Evolutionary conservation across 2,888 invertebrate species (phyloP).

Genomic region (Trichacis sp.): DNA sequence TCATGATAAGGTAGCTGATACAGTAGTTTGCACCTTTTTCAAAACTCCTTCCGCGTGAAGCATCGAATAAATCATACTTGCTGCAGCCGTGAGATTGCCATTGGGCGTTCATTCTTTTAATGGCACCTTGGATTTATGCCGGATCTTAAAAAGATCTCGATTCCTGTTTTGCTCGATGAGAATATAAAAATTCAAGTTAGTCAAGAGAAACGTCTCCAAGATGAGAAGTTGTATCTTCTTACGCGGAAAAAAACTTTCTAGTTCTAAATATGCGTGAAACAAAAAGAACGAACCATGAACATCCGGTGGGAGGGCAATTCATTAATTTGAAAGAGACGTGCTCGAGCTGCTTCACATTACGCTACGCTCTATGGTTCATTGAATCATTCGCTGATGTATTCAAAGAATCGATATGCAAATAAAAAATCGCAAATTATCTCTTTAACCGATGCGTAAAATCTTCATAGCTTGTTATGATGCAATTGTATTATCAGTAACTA

Average conservation of each 20-base stretch:
- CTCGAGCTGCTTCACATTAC: background rate
- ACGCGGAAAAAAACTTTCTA: too few species aligned
- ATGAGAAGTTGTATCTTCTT: too few species aligned
- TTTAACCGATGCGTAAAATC: constrained; percentile 1
- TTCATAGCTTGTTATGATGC: background rate
- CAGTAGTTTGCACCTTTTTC: constrained; percentile 52
- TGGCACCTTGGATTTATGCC: too few species aligned
- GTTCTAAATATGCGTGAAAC: too few species aligned
- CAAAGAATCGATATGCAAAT: constrained; percentile 3
- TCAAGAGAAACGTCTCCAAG: too few species aligned
- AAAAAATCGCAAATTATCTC: background rate
- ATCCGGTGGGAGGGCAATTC: background rate
- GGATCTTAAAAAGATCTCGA: too few species aligned
- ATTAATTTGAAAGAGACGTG: constrained; percentile 4
- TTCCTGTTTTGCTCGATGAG: too few species aligned
- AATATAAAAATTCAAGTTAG: too few species aligned
- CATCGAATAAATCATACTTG: constrained; percentile 48
- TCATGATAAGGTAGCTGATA: constrained; percentile 21
- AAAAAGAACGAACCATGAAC: background rate
- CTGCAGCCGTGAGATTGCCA: background rate
- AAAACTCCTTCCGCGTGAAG: constrained; percentile 44
- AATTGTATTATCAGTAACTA: background rate
- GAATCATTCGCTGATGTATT: background rate
- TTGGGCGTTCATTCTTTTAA: background rate
- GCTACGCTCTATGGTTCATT: background rate